These are phyloP conservation scores for Hydrozoanthus tunicans DNA, from an alignment of 64 coral and sea anemone species.

Conservation along the genomic window DNA sequence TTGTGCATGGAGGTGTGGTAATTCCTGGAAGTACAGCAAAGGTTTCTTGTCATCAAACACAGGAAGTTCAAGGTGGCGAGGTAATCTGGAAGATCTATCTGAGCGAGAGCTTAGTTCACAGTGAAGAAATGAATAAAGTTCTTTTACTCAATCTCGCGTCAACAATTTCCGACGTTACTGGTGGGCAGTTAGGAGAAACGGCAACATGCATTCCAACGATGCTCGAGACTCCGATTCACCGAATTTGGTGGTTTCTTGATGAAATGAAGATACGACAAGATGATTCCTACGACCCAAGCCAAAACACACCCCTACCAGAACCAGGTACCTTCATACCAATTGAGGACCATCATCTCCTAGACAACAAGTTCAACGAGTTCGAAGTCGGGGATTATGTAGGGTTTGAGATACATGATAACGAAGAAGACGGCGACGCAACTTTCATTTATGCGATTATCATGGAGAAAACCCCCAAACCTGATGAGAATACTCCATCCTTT, in stretches of 20 bases:
- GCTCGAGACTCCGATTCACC: background rate
- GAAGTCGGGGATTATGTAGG: constrained; percentile 50
- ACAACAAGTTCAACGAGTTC: constrained; percentile 59
- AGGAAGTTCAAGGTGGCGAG: constrained; percentile 12
- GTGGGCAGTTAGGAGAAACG: background rate
- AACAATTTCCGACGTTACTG: background rate
- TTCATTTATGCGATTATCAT: constrained; percentile 60
- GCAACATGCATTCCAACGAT: background rate
- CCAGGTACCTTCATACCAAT: constrained; percentile 60
- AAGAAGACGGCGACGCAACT: constrained; percentile 45
- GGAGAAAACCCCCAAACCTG: background rate
- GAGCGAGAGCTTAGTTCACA: background rate
- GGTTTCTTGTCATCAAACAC: constrained; percentile 8
- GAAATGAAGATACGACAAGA: constrained; percentile 16
- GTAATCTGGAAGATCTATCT: constrained; percentile 51
- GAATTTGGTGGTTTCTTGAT: constrained; percentile 54
- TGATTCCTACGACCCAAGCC: constrained; percentile 44
- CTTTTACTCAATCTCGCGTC: constrained; percentile 7
- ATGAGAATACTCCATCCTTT: background rate
- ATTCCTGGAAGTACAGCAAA: constrained; percentile 9
- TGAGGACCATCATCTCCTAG: constrained; percentile 59
- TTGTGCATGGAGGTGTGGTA: background rate
- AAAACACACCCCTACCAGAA: constrained; percentile 8
- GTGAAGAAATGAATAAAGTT: background rate
- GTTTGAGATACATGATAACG: constrained; percentile 27